A percentile compares a stretch with the other conserved stretches of the same genome.
phyloP scores from a whole-genome alignment of 2,113 vertebrate species.

The Cariama cristata region DNA sequence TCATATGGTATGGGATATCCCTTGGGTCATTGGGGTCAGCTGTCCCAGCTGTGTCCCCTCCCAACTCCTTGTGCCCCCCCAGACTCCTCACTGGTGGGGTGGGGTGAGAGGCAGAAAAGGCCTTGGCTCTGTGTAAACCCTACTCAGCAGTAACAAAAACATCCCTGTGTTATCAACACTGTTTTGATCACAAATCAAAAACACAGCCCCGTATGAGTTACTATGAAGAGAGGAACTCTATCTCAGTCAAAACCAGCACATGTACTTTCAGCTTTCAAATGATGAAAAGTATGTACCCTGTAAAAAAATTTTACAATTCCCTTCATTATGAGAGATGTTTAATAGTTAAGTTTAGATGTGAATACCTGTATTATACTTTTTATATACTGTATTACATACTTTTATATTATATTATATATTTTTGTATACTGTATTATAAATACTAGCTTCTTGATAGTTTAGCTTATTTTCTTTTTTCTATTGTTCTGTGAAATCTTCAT shows the following conservation, averaged over 20 bases:
- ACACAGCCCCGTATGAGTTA: too few species aligned
- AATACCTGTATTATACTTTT: neutral
- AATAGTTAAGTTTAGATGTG: neutral
- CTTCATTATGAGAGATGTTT: neutral
- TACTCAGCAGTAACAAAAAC: too few species aligned
- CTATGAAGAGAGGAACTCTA: too few species aligned
- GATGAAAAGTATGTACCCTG: neutral
- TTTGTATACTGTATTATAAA: too few species aligned
- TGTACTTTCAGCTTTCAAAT: neutral
- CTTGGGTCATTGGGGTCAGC: too few species aligned
- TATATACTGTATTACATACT: too few species aligned
- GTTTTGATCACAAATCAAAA: too few species aligned
- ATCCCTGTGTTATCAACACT: too few species aligned
- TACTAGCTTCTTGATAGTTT: neutral
- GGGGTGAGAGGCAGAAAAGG: neutral
- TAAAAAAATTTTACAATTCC: neutral
- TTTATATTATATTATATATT: too few species aligned
- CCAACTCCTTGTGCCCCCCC: neutral
- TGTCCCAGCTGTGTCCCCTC: neutral
- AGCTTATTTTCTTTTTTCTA: neutral
- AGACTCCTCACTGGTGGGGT: neutral
- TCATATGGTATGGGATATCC: neutral
- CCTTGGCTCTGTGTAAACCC: too few species aligned
- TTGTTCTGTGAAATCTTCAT: neutral
- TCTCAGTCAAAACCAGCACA: neutral